Conservation (phyloP, 2,797 vertebrate genomes). For the Falco novaeseelandiae region DNA sequence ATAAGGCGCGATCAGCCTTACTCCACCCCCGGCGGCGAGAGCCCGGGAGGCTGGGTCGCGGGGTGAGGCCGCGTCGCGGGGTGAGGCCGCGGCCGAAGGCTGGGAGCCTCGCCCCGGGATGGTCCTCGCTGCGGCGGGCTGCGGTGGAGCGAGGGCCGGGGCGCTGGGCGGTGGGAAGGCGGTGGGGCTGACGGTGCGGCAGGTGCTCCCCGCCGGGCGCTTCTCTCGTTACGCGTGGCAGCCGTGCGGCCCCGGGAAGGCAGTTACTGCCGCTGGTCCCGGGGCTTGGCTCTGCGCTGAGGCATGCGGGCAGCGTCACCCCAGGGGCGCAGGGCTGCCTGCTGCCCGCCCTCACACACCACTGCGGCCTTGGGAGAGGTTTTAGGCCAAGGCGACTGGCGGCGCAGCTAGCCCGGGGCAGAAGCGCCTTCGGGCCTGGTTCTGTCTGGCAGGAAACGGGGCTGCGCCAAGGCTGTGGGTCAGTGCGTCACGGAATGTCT, state of each 20-base stretch:
- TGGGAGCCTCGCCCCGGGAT: background rate
- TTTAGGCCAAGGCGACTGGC: rapidly evolving
- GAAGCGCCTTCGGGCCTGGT: rapidly evolving
- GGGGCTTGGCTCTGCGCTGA: background rate
- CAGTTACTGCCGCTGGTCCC: rapidly evolving
- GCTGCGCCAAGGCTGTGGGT: background rate
- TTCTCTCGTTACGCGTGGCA: background rate
- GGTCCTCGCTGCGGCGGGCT: too few species aligned
- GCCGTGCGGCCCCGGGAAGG: background rate
- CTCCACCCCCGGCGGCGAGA: background rate
- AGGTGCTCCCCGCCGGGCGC: background rate
- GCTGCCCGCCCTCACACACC: too few species aligned
- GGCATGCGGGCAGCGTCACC: background rate
- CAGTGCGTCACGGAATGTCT: rapidly evolving
- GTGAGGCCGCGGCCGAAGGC: background rate
- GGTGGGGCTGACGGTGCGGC: background rate
- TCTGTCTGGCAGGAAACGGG: background rate
- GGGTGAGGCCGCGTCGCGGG: too few species aligned
- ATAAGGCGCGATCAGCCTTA: background rate
- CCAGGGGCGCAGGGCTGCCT: too few species aligned
- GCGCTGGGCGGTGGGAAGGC: background rate
- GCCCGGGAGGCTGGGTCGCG: background rate
- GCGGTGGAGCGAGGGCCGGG: background rate
- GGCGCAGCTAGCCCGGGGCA: rapidly evolving
- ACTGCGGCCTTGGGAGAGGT: too few species aligned